Conservation (phyloP, 2,888 invertebrate genomes). For the Alsophila aescularia region DNA sequence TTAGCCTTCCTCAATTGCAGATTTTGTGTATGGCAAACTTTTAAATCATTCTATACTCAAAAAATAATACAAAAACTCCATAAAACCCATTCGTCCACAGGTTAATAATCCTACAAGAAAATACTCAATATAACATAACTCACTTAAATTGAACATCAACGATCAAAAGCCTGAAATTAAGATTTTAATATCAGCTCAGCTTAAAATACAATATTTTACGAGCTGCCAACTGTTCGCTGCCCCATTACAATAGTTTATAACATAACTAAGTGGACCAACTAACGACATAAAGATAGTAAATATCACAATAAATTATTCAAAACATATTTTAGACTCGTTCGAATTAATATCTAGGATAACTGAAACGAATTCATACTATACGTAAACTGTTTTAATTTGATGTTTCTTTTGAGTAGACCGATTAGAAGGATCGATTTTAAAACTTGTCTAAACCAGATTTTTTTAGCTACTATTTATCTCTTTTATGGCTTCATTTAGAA, state of each 20-base stretch:
- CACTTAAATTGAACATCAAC: constrained; percentile 6
- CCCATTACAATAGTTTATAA: constrained; percentile 17
- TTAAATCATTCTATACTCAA: too few relatives aligned
- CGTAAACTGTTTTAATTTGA: constrained; percentile 18
- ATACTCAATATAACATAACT: not conserved
- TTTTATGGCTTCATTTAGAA: constrained; percentile 22
- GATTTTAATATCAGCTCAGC: not conserved
- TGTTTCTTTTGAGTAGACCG: constrained; percentile 2
- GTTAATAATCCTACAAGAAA: not conserved
- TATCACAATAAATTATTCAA: constrained; percentile 23
- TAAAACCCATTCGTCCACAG: too few relatives aligned
- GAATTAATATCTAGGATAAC: constrained; percentile 23
- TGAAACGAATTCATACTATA: constrained; percentile 14
- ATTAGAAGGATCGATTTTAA: constrained; percentile 6
- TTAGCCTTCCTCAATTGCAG: too few relatives aligned
- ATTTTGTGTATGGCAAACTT: too few relatives aligned
- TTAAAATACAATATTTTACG: constrained; percentile 15
- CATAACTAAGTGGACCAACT: constrained; percentile 16
- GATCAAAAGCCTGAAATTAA: not conserved
- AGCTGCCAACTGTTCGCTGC: constrained; percentile 12
- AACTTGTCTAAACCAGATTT: constrained; percentile 7
- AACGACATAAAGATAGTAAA: constrained; percentile 21
- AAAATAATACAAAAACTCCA: too few relatives aligned
- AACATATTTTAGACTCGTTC: constrained; percentile 21
- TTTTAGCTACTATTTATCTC: not conserved